Evolutionary conservation across 1,140 invertebrate genomes (phyloP).

Genomic region (Bombus confusus): DNA sequence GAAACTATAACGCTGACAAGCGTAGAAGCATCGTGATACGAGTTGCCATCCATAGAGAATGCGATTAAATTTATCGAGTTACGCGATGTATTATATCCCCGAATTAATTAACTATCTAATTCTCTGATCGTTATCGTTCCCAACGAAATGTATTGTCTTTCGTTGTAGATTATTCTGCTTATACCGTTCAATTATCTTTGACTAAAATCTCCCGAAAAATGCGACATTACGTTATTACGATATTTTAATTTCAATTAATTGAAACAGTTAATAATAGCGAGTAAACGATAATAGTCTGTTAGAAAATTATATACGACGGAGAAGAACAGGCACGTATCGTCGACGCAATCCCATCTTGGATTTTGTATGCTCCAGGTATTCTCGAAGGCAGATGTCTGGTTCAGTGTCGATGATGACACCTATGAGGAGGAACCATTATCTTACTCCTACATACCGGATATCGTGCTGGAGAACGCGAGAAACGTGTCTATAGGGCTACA

Average conservation of each 20-base stretch:
- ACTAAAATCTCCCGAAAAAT: not conserved
- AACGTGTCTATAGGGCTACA: conserved; percentile 89
- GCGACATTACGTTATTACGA: not conserved
- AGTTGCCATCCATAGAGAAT: not conserved
- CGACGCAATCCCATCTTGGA: not conserved
- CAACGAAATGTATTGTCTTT: not conserved
- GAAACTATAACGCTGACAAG: not conserved
- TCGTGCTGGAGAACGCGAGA: conserved; percentile 87
- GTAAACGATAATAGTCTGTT: too few species aligned
- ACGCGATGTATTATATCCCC: not conserved
- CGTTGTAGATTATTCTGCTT: not conserved
- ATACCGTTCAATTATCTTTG: not conserved
- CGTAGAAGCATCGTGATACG: not conserved
- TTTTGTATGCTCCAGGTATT: conserved; percentile 84
- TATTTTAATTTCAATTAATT: not conserved
- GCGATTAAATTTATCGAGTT: conserved; percentile 21
- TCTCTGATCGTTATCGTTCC: conserved; percentile 1
- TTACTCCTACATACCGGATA: conserved; percentile 89
- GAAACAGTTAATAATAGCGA: not conserved
- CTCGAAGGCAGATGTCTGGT: conserved; percentile 86
- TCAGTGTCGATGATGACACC: conserved; percentile 85
- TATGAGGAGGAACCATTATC: conserved; percentile 85
- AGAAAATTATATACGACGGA: too few species aligned
- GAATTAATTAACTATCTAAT: conserved; percentile 34
- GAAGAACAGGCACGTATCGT: too few species aligned